Evolutionary conservation across 2,888 invertebrate genomes (phyloP).

Genomic region (Amblyjoppa fuscipennis): DNA sequence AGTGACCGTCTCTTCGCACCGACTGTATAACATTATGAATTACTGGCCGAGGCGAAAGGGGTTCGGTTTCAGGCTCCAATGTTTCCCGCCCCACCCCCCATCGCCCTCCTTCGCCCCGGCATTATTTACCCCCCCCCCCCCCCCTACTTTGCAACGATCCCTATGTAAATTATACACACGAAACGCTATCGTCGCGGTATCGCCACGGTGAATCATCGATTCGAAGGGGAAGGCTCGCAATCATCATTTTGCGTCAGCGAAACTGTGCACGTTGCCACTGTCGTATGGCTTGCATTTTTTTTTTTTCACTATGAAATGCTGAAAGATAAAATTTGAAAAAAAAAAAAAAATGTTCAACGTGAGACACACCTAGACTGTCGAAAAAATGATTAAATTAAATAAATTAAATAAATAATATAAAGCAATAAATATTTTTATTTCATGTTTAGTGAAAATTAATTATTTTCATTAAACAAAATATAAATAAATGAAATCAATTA

Average conservation of each 20-base stretch:
- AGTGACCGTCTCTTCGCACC: neutral
- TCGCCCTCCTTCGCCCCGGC: neutral
- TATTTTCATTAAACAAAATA: no score
- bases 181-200: neutral
- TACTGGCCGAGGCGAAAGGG: slow-evolving; percentile 8
- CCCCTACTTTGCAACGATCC: neutral
- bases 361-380: no score
- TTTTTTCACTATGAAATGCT: neutral
- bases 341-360: neutral
- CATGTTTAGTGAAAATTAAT: no score
- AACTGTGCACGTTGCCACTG: neutral
- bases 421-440: no score
- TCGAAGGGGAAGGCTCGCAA: slow-evolving; percentile 3
- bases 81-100: neutral
- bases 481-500: no score
- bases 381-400: no score
- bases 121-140: neutral
- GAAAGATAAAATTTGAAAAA: neutral
- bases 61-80: slow-evolving; percentile 20
- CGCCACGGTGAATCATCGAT: slow-evolving; percentile 24
- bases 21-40: slow-evolving; percentile 20
- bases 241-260: slow-evolving; percentile 20
- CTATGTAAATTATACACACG: slow-evolving; percentile 36
- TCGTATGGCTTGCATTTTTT: neutral
- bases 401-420: no score